A percentile compares a stretch with the other conserved stretches of the same genome.
phyloP scores from a whole-genome alignment of 2,113 vertebrate species.

The Leuciscus idus region DNA sequence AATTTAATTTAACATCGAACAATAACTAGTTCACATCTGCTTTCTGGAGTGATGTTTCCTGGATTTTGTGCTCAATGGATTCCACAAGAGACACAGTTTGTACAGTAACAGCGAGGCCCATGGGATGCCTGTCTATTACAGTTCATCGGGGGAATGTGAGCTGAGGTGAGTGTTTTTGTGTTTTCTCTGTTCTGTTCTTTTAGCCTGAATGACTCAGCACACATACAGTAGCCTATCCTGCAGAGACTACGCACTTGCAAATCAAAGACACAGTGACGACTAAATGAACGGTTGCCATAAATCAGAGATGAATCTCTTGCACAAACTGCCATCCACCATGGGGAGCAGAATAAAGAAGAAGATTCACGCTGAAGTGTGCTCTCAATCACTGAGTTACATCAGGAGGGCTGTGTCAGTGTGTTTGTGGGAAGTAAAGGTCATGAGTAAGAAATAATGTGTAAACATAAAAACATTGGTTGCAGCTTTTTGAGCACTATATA shows the following conservation, averaged over 20 bases:
- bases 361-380: background rate
- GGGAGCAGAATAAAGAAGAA: conserved; percentile 25
- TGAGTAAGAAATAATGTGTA: background rate
- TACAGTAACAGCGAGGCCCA: background rate
- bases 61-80: background rate
- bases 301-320: conserved; percentile 43
- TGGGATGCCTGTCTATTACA: background rate
- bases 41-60: background rate
- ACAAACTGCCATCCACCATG: background rate
- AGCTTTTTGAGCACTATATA: background rate
- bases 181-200: conserved; percentile 24
- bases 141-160: background rate
- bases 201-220: conserved; percentile 68
- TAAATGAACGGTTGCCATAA: conserved; percentile 61
- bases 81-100: background rate
- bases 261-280: conserved; percentile 51
- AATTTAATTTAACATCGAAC: background rate
- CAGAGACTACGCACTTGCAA: conserved; percentile 49
- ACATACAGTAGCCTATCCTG: conserved; percentile 50
- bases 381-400: background rate
- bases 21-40: background rate
- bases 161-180: conserved; percentile 21
- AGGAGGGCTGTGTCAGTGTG: background rate
- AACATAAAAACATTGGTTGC: background rate
- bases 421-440: background rate